Evolutionary conservation across 2,797 vertebrate genomes (phyloP), one percentile per base, ranked within the genome.

Genomic region (Cottoperca gobio): DNA sequence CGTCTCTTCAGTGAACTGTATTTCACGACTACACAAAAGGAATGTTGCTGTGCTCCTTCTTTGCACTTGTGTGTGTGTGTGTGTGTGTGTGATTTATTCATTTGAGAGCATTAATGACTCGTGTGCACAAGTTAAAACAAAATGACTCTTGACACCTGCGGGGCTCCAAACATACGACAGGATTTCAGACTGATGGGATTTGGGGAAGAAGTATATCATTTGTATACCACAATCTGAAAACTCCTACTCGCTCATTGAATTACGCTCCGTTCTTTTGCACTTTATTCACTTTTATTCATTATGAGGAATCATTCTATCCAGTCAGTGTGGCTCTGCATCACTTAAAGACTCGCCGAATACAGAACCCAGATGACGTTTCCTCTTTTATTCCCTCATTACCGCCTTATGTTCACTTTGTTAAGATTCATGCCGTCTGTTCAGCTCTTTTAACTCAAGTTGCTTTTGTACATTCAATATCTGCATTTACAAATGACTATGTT

Each of bases 371-470:
- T 33, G 24, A 17, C 5, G 6, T 24, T 45, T 45, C 2, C 28
- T 54, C 17, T 35, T n/a, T 13, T 35, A 6, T 19, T 19, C 19
- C 19, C 42, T 6, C 40, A 17, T 53, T 8, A 8, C 66, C 52
- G 67, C 45, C 65, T 70, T 58, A 68, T 19, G 24, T 31, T 71
- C 23, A 24, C 35, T 39, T 59, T 40, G 12, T 49, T n/a, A 43
- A 61, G 3, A 45, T 65, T 45, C 33, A 5, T 4, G 21, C 24
- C 26, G 6, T 42, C 11, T 3, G 24, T 42, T 59, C 46, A 5
- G 35, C 23, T 24, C 24, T 48, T 48, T 10, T n/a, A n/a, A 40
- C 24, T 60, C 16, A 0, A 26, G 40, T 54, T 37, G 40, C 28
- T n/a, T 40, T 58, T 43, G 23, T 28, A 42, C 21, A 17, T 37